Evolutionary conservation across 2,797 vertebrate genomes (phyloP).

Genomic region (Notolabrus celidotus): DNA sequence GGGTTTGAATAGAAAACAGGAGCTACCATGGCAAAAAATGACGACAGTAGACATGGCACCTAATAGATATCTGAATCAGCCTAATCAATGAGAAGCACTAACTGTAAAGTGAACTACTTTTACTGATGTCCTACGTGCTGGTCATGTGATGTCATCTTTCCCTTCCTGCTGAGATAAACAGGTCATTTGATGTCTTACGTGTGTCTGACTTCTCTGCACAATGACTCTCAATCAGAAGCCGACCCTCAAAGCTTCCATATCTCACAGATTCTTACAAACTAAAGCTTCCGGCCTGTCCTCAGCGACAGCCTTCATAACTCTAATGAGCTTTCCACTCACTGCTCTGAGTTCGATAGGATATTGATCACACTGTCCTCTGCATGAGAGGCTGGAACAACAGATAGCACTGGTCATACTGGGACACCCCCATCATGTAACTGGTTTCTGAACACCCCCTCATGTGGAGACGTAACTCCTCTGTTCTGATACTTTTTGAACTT

Average conservation of each 20-base stretch:
- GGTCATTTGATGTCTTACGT: too few relatives aligned
- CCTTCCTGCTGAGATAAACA: too few relatives aligned
- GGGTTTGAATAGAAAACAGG: too few relatives aligned
- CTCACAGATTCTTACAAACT: neutral
- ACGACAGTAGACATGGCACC: too few relatives aligned
- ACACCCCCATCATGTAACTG: constrained; percentile 36
- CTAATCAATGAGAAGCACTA: too few relatives aligned
- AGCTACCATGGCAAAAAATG: too few relatives aligned
- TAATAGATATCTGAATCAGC: too few relatives aligned
- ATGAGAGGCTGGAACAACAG: constrained; percentile 22
- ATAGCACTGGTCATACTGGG: constrained; percentile 26
- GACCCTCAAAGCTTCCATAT: constrained; percentile 4
- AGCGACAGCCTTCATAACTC: constrained; percentile 21
- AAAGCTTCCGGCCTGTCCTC: constrained; percentile 27
- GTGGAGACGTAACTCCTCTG: neutral
- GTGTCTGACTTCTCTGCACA: too few relatives aligned
- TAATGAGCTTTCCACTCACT: constrained; percentile 79
- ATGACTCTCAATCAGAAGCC: neutral
- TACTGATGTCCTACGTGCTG: too few relatives aligned
- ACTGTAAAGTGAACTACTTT: too few relatives aligned
- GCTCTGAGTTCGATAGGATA: constrained; percentile 60
- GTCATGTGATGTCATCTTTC: too few relatives aligned
- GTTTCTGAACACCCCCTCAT: neutral
- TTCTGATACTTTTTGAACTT: neutral
- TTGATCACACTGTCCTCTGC: constrained; percentile 64